Evolutionary conservation across 2,888 invertebrate species (phyloP).

Genomic region (Nephrotoma flavescens): DNA sequence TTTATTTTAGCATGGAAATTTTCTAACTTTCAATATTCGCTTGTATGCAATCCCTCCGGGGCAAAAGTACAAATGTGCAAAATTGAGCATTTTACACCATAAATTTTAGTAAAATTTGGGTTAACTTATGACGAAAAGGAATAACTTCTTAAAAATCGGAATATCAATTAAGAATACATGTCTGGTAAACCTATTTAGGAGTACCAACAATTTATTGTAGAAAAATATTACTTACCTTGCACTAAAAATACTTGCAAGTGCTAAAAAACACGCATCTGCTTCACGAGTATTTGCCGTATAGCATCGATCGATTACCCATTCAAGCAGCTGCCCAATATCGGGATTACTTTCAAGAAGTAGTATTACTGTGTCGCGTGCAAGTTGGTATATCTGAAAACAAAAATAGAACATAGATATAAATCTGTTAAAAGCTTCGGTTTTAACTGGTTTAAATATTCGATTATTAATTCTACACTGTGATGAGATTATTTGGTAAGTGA

Average conservation of each 20-base stretch:
- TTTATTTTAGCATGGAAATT: background rate
- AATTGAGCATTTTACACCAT: background rate
- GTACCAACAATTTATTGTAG: background rate
- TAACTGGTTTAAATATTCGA: no score
- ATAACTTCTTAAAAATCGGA: no score
- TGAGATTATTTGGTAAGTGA: no score
- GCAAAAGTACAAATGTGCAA: background rate
- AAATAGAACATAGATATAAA: background rate
- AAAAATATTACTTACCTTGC: constrained; percentile 50
- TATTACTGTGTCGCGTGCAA: constrained; percentile 89
- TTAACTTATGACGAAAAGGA: background rate
- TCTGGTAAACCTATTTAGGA: no score
- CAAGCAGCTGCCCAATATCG: constrained; percentile 77
- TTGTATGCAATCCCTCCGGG: background rate
- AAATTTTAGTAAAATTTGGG: background rate
- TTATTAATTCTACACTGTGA: no score
- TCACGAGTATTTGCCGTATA: constrained; percentile 84
- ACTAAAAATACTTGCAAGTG: constrained; percentile 91
- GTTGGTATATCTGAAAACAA: constrained; percentile 58
- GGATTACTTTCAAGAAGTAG: constrained; percentile 89
- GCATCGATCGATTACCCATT: constrained; percentile 97
- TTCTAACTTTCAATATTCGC: background rate
- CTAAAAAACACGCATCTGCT: constrained; percentile 92
- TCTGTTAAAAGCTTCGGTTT: background rate
- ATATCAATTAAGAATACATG: background rate